These are phyloP conservation scores for Cryptotis parvus DNA, from an alignment of 2,113 vertebrate genomes.

Conservation along the genomic window DNA sequence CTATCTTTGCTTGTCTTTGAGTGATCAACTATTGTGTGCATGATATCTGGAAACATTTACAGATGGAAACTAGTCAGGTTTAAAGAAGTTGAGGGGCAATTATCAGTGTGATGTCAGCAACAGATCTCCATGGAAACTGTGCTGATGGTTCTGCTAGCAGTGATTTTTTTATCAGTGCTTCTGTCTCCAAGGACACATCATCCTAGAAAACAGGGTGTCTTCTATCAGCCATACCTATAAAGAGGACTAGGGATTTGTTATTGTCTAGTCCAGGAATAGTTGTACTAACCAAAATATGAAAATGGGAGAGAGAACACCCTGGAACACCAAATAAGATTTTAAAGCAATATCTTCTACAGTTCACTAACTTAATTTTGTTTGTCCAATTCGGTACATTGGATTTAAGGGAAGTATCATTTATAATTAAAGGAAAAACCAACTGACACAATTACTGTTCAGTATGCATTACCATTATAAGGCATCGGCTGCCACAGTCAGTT, in stretches of 20 bases:
- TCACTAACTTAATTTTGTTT: constrained; percentile 77
- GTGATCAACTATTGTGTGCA: neutral
- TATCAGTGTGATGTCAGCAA: constrained; percentile 8
- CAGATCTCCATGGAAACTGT: constrained; percentile 50
- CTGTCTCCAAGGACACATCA: neutral
- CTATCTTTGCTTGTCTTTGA: neutral
- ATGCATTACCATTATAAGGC: constrained; percentile 75
- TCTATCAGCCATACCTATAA: neutral
- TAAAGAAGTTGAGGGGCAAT: constrained; percentile 26
- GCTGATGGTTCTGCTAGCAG: neutral
- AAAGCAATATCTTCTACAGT: constrained; percentile 66
- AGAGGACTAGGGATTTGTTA: neutral
- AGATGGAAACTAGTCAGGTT: neutral
- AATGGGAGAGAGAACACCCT: constrained; percentile 34
- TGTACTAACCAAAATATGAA: neutral
- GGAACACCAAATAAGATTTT: constrained; percentile 58
- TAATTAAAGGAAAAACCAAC: constrained; percentile 78
- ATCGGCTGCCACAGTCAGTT: constrained; percentile 71
- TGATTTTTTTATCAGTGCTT: constrained; percentile 2
- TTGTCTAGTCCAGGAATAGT: neutral
- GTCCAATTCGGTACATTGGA: constrained; percentile 67
- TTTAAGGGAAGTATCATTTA: constrained; percentile 79
- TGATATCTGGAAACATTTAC: neutral
- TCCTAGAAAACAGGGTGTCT: neutral
- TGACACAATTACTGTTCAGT: constrained; percentile 78